Conservation (phyloP, 2,888 invertebrate species). For the Poecilus cupreus region DNA sequence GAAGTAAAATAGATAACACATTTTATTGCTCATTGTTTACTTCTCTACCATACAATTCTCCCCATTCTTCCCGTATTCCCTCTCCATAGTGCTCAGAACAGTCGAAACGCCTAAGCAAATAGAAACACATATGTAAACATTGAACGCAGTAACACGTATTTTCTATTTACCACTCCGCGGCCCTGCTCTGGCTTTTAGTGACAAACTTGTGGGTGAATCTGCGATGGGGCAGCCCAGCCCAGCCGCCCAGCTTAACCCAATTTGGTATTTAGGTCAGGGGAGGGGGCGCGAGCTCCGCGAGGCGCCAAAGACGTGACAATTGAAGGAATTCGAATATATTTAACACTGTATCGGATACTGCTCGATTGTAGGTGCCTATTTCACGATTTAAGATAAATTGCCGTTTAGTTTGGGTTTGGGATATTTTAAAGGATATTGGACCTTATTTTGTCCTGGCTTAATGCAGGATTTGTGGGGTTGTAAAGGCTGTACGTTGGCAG, state of each 20-base stretch:
- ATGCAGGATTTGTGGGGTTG: not conserved
- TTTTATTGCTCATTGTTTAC: not conserved
- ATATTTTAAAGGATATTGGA: not conserved
- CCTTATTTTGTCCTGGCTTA: not conserved
- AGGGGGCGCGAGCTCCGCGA: not conserved
- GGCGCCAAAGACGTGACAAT: slow-evolving; percentile 4
- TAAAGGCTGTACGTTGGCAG: not conserved
- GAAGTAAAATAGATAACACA: too few relatives aligned
- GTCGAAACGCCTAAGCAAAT: not conserved
- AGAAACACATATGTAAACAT: slow-evolving; percentile 7
- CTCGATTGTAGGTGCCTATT: not conserved
- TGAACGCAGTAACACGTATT: not conserved
- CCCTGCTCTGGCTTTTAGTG: not conserved
- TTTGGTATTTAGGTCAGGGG: slow-evolving; percentile 6
- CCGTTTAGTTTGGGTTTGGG: not conserved
- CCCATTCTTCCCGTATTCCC: not conserved
- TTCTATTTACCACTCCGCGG: not conserved
- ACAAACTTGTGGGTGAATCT: not conserved
- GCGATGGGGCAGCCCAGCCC: not conserved
- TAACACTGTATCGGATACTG: not conserved
- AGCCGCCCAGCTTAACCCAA: slow-evolving; percentile 1
- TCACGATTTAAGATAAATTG: slow-evolving; percentile 9
- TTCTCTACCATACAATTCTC: not conserved
- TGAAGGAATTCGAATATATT: slow-evolving; percentile 34
- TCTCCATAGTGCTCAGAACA: not conserved